These are phyloP conservation scores for Uria aalge DNA, from an alignment of 2,113 vertebrate species.

Conservation along the genomic window DNA sequence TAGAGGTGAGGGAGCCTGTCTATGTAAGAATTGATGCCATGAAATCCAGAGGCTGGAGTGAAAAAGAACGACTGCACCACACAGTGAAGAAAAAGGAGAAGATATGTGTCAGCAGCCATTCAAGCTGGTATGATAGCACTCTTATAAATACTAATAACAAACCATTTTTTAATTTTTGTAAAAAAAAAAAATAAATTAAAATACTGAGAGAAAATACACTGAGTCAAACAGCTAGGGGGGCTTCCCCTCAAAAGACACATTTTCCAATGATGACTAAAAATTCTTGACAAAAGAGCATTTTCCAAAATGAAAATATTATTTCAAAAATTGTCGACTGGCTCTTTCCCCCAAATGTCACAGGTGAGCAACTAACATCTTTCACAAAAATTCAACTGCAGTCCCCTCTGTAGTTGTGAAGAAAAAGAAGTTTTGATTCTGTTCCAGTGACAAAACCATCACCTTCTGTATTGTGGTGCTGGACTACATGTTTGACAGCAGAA, in stretches of 20 bases:
- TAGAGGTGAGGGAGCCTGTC: not conserved
- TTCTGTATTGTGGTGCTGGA: not conserved
- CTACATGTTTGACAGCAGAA: not conserved
- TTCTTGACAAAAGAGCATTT: not conserved
- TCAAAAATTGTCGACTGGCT: not conserved
- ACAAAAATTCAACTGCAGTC: not conserved
- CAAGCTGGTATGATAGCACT: not conserved
- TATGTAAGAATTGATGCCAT: not conserved
- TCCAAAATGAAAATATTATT: not conserved
- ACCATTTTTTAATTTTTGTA: not conserved
- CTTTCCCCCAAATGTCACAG: not conserved
- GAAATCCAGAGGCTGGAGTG: not conserved
- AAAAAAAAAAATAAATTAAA: not conserved
- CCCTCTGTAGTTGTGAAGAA: not conserved
- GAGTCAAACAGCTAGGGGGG: fast-evolving
- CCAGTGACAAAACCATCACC: not conserved
- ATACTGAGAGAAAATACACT: not conserved
- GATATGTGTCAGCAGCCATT: not conserved
- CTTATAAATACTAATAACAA: not conserved
- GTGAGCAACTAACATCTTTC: not conserved
- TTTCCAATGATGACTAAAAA: not conserved
- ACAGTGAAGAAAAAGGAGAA: not conserved
- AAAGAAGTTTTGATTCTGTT: not conserved
- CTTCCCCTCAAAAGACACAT: not conserved
- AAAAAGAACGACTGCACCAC: not conserved